These are phyloP conservation scores for Polydrusus cervinus DNA, from an alignment of 2,888 invertebrate genomes.

Conservation along the genomic window DNA sequence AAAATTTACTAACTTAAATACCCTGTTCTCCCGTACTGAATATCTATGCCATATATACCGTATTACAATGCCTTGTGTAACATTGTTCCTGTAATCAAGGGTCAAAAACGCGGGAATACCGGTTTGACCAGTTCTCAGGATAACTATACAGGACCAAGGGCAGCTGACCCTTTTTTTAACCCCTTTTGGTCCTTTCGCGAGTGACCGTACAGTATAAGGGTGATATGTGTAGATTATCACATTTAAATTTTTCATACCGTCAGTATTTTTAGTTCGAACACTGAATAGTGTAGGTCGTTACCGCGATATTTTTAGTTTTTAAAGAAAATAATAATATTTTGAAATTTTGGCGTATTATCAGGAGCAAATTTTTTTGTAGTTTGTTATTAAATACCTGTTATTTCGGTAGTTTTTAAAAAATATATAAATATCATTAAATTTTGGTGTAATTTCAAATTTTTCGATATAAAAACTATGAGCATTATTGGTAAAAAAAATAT, in stretches of 20 bases:
- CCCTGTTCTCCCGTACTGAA: background rate
- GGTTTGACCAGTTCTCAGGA: constrained; percentile 56
- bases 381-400: too few species aligned
- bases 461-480: too few species aligned
- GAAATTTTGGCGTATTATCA: too few species aligned
- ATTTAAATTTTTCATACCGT: constrained; percentile 23
- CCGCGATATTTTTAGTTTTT: background rate
- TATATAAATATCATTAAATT: too few species aligned
- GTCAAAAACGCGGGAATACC: constrained; percentile 27
- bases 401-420: too few species aligned
- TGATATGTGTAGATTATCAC: background rate
- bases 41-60: too few species aligned
- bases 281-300: constrained; percentile 1
- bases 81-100: background rate
- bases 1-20: too few species aligned
- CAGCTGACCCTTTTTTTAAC: constrained; percentile 49
- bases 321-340: too few species aligned
- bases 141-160: constrained; percentile 15
- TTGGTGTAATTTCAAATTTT: too few species aligned
- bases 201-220: constrained; percentile 47
- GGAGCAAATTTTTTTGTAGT: too few species aligned
- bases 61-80: background rate
- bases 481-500: too few species aligned
- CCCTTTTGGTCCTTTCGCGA: constrained; percentile 36
- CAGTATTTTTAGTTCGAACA: constrained; percentile 23